A percentile compares a stretch with the other conserved stretches of the same genome.
Conservation (phyloP, 30 jellyfish, hydroid and myxozoan species). For the Haliclystus octoradiatus region DNA sequence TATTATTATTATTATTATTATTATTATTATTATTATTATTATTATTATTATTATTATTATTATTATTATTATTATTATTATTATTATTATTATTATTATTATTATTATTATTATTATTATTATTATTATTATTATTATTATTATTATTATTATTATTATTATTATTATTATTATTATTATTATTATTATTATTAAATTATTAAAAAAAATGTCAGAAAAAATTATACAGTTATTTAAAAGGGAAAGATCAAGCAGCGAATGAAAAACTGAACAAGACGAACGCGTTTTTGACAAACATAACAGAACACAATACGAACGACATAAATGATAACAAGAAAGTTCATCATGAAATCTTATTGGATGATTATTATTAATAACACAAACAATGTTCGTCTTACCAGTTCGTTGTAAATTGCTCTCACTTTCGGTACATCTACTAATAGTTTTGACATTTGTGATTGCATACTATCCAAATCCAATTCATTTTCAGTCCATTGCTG, state of each 20-base stretch:
- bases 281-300: neutral
- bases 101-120: too few species aligned
- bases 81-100: too few species aligned
- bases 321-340: neutral
- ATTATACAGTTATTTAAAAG: neutral
- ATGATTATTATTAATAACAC: too few species aligned
- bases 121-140: too few species aligned
- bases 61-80: too few species aligned
- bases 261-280: neutral
- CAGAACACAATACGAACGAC: neutral
- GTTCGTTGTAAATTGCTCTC: constrained; percentile 52
- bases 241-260: neutral
- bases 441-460: constrained; percentile 66
- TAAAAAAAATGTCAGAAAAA: neutral
- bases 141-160: too few species aligned
- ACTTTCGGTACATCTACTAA: constrained; percentile 47
- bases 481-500: too few species aligned
- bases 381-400: constrained; percentile 21
- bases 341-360: neutral
- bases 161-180: too few species aligned
- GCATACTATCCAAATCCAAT: constrained; percentile 54
- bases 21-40: too few species aligned
- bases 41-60: too few species aligned
- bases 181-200: too few species aligned
- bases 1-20: too few species aligned